Percentiles rank a stretch among this genome's conserved stretches.
Evolutionary conservation across 2,888 invertebrate genomes (phyloP).

Genomic region (Leistus spinibarbis): DNA sequence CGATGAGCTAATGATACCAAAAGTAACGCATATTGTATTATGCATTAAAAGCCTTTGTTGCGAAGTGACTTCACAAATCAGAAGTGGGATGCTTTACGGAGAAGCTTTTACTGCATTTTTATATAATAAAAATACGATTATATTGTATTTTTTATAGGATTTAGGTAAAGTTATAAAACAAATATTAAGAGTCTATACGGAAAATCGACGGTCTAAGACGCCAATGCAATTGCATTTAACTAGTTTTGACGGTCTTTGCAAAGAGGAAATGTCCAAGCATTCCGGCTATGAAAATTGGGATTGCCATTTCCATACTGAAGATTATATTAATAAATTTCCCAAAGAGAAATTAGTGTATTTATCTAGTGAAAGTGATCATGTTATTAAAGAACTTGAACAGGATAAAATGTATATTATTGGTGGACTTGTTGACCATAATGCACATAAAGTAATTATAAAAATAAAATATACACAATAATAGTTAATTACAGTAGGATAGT

Average conservation of each 20-base stretch:
- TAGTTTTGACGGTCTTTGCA: slow-evolving; percentile 76
- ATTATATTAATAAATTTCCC: slow-evolving; percentile 73
- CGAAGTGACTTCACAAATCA: too few relatives aligned
- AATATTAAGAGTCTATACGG: slow-evolving; percentile 86
- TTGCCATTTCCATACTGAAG: slow-evolving; percentile 72
- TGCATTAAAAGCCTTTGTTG: too few relatives aligned
- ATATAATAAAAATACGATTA: neutral
- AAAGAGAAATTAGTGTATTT: slow-evolving; percentile 86
- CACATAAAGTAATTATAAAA: slow-evolving; percentile 77
- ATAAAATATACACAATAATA: too few relatives aligned
- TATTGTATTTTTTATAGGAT: slow-evolving; percentile 60
- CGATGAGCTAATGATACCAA: slow-evolving; percentile 84
- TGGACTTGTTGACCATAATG: slow-evolving; percentile 96
- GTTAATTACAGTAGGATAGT: neutral
- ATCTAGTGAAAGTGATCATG: slow-evolving; percentile 91
- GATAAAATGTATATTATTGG: slow-evolving; percentile 92
- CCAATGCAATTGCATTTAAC: slow-evolving; percentile 86
- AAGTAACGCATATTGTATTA: slow-evolving; percentile 45
- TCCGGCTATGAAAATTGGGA: slow-evolving; percentile 94
- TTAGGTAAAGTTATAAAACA: slow-evolving; percentile 89
- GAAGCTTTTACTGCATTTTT: neutral
- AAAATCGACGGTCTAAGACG: slow-evolving; percentile 79
- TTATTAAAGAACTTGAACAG: slow-evolving; percentile 75
- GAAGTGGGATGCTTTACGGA: too few relatives aligned
- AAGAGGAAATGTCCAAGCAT: slow-evolving; percentile 76